Conservation (phyloP, 2,113 vertebrate genomes). For the Philantomba maxwellii region DNA sequence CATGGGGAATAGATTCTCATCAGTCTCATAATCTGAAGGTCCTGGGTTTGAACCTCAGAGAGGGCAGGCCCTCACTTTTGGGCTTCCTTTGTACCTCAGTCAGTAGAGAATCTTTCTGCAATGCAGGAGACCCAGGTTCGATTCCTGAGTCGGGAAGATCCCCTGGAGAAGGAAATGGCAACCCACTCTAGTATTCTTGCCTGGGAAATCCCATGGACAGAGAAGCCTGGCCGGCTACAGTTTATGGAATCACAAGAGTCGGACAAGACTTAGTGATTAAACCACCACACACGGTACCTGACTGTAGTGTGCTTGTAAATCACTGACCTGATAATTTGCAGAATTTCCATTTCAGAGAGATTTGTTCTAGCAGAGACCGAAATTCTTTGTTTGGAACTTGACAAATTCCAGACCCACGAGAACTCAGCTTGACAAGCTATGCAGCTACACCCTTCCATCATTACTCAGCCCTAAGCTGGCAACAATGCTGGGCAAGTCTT, state of each 20-base stretch:
- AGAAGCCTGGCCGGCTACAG: background rate
- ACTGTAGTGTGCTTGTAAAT: background rate
- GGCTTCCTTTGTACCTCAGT: background rate
- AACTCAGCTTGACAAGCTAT: background rate
- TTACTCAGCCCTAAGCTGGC: background rate
- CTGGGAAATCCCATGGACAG: background rate
- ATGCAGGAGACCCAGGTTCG: background rate
- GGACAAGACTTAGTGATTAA: background rate
- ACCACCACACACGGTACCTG: background rate
- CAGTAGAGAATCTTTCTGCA: background rate
- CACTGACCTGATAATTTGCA: background rate
- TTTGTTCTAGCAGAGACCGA: background rate
- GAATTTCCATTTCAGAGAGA: background rate
- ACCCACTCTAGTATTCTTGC: background rate
- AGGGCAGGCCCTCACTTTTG: background rate
- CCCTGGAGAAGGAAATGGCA: background rate
- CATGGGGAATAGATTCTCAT: background rate
- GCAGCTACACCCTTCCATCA: background rate
- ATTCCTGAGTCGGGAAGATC: background rate
- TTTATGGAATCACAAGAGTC: background rate
- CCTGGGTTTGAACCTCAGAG: background rate
- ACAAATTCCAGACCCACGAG: background rate
- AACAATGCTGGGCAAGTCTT: background rate
- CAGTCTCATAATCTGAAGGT: background rate
- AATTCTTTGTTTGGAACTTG: conserved; percentile 26